Evolutionary conservation across 2,888 invertebrate species (phyloP), one percentile per base, ranked within the genome.

Genomic region (Crossocerus cetratus): DNA sequence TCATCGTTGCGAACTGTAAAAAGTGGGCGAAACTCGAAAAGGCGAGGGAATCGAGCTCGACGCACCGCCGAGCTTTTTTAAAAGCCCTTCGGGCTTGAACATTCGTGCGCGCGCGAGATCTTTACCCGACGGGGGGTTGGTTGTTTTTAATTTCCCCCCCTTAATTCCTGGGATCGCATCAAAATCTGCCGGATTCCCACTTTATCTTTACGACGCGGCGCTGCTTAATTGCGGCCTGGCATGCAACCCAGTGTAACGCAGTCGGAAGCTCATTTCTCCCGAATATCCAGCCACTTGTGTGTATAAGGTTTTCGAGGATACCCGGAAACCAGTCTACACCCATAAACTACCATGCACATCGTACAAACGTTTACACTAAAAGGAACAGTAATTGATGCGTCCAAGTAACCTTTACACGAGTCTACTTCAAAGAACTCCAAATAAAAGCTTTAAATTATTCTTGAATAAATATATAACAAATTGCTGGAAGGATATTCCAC

Each of bases 61-160:
- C 54, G 43, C 44, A 54, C 43, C 32, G 22, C 22, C 66, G 49
- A 55, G 5, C 23, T 16, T 64, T 62, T 66, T 66, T 54, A 66
- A 32, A 32, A 32, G 32, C 32, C 11, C 11, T 4, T 11, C 32
- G 32, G 32, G 32, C 8, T 11, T 32, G 32, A 32, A 32, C 5
- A 8, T 32, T 32, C 32, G 16, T 16, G 14, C 49, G 49, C 49
- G 49, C 49, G 14, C 49, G 14, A n/a, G n/a, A 49, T 49, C 49
- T 16, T 14, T 16, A 49, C 13, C 49, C 49, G 5, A 11, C 14
- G 49, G 2, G 49, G 2, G 14, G 49, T 2, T 16, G 49, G 4
- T 14, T 49, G 49, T 49, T 49, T 49, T 49, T 49, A 49, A 49
- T 49, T 49, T 16, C 32, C 32, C 32, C 32, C 32, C 32, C 11